phyloP scores from a whole-genome alignment of 2,113 vertebrate genomes.

The Lycaon pictus region DNA sequence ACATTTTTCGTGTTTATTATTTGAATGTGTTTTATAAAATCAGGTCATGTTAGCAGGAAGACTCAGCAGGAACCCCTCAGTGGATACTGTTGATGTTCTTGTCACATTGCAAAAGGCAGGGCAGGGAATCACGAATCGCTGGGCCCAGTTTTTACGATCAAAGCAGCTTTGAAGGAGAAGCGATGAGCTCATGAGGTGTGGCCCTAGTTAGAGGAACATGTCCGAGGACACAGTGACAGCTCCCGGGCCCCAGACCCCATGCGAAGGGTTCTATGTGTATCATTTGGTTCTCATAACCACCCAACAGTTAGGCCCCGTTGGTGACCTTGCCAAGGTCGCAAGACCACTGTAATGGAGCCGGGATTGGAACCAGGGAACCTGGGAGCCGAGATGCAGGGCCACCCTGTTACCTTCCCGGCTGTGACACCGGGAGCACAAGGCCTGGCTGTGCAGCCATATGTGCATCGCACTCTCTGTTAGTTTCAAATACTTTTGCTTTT shows the following conservation, averaged over 20 bases:
- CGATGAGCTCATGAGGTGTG: neutral
- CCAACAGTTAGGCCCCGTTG: neutral
- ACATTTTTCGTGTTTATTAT: neutral
- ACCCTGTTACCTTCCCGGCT: neutral
- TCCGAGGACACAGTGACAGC: neutral
- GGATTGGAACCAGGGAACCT: neutral
- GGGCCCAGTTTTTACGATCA: neutral
- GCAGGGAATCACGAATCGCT: neutral
- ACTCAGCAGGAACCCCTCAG: neutral
- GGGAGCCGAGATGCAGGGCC: fast-evolving
- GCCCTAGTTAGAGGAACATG: neutral
- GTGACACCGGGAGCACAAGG: neutral
- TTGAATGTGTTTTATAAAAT: slow-evolving; percentile 1
- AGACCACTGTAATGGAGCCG: neutral
- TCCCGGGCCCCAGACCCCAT: fast-evolving
- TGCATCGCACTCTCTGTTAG: neutral
- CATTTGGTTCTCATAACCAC: neutral
- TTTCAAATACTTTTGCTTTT: neutral
- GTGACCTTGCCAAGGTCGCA: neutral
- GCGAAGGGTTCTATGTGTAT: neutral
- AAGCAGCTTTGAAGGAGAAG: neutral
- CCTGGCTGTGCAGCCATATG: neutral
- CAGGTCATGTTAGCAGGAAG: neutral
- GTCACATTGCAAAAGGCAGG: neutral
- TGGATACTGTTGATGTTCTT: fast-evolving